These are phyloP conservation scores for Rhagophthalmus giganteus DNA, from an alignment of 2,888 invertebrate genomes.

Conservation along the genomic window DNA sequence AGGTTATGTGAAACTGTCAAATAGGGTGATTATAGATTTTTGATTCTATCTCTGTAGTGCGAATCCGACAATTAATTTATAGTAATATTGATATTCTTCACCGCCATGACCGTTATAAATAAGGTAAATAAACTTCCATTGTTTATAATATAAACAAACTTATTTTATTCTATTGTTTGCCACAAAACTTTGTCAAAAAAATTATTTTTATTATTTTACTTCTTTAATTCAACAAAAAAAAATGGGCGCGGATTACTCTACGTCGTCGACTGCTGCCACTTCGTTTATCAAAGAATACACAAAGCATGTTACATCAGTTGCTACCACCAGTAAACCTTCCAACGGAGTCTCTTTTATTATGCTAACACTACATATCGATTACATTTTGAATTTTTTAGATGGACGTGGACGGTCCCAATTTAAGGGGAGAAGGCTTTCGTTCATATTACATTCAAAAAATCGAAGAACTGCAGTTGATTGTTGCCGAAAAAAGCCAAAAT, in stretches of 20 bases:
- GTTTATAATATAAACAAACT: background rate
- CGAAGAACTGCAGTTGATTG: slow-evolving; percentile 92
- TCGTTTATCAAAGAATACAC: too few relatives aligned
- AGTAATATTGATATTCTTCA: background rate
- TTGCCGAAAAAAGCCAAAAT: slow-evolving; percentile 98
- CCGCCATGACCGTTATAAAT: slow-evolving; percentile 40
- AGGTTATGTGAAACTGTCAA: too few relatives aligned
- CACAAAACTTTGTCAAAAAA: background rate
- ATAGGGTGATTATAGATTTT: slow-evolving; percentile 1
- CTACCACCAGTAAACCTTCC: too few relatives aligned
- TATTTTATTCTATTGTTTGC: slow-evolving; percentile 23
- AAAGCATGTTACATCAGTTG: too few relatives aligned
- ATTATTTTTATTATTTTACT: slow-evolving; percentile 28
- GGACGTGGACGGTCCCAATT: slow-evolving; percentile 69
- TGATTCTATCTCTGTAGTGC: background rate
- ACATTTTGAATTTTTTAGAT: slow-evolving; percentile 66
- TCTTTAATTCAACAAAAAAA: too few relatives aligned
- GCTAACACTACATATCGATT: too few relatives aligned
- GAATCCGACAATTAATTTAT: background rate
- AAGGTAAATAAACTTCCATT: slow-evolving; percentile 36
- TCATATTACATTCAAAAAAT: slow-evolving; percentile 98
- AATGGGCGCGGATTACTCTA: too few relatives aligned
- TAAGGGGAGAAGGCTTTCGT: slow-evolving; percentile 85
- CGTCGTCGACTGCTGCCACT: too few relatives aligned
- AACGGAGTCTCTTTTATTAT: too few relatives aligned